Base-by-base conservation (phyloP, 2,113 vertebrate species). In the Sminthopsis crassicaudata region DNA sequence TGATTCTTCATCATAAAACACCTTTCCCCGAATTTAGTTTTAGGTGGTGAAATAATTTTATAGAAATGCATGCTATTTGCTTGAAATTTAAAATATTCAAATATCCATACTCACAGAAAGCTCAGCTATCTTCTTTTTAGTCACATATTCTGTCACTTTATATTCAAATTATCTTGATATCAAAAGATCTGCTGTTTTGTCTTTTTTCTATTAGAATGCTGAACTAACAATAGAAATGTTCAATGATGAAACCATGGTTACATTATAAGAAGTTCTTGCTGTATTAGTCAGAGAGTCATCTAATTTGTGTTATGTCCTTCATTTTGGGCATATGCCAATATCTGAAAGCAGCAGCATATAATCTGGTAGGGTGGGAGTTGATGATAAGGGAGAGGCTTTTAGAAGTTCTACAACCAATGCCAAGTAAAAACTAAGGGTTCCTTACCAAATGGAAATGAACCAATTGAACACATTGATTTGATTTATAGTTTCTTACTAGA, bases 161-260 rank as follows among this genome's bases (percentile, higher is more conserved):
- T n/a, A 95, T 97, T 98, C 90, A 96, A 94, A 95, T 97, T 96
- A 57, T 97, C 91, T 95, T 96, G 92, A 57, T 95, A 95, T 95
- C 95, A 97, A 95, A 97, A 98, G 96, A 97, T 90, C 91, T 98
- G 89, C 91, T 98, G 93, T 97, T 97, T 97, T 96, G 84, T 92
- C 93, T 91, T 96, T 96, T 57, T 30, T 30, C 91, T 30, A 96
- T 96, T 96, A 96, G 95, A 98, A 97, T 89, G 93, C 89, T 30
- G 12, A 94, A 57, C 95, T 97, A 98, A 98, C 97, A 98, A 97
- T 98, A 98, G 97, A 98, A 97, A 93, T 97, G 94, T 95, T 98
- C 93, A 93, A 92, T 97, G 95, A 95, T 94, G 97, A 98, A 98
- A 98, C 98, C 97, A 98, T 98, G 97, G 98, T 98, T 98, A 98